Evolutionary conservation across 64 coral and sea anemone genomes (phyloP).

Genomic region (Porites lutea): DNA sequence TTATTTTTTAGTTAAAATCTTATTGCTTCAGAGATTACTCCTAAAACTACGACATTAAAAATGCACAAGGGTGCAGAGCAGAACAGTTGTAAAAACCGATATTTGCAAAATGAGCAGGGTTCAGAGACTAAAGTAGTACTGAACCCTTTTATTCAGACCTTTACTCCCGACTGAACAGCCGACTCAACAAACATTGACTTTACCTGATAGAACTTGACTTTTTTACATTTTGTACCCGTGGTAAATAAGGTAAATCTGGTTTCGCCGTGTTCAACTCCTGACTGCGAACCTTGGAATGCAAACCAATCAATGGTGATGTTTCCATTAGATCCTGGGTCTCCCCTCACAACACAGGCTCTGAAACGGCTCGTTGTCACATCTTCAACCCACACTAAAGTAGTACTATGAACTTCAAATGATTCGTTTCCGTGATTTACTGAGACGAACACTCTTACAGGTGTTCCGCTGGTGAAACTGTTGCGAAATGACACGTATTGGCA

Average conservation of each 20-base stretch:
- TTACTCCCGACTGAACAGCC: no score
- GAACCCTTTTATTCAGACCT: no score
- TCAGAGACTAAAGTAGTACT: no score
- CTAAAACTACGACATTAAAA: no score
- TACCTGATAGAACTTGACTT: constrained; percentile 1
- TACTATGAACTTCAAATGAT: background rate
- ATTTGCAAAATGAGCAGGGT: no score
- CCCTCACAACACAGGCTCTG: constrained; percentile 6
- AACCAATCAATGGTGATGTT: constrained; percentile 26
- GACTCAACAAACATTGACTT: no score
- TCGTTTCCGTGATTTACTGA: background rate
- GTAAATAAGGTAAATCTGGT: background rate
- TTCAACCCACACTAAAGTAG: constrained; percentile 10
- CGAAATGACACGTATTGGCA: background rate
- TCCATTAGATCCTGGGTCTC: background rate
- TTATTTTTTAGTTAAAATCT: no score
- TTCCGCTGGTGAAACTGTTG: background rate
- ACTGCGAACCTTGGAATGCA: constrained; percentile 4
- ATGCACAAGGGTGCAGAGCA: no score
- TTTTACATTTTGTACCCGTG: constrained; percentile 4
- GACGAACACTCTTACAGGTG: background rate
- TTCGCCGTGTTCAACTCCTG: background rate
- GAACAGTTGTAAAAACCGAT: no score
- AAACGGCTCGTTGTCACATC: background rate
- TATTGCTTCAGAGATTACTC: no score